Evolutionary conservation across 2,797 vertebrate genomes (phyloP).

Genomic region (Erethizon dorsatum): DNA sequence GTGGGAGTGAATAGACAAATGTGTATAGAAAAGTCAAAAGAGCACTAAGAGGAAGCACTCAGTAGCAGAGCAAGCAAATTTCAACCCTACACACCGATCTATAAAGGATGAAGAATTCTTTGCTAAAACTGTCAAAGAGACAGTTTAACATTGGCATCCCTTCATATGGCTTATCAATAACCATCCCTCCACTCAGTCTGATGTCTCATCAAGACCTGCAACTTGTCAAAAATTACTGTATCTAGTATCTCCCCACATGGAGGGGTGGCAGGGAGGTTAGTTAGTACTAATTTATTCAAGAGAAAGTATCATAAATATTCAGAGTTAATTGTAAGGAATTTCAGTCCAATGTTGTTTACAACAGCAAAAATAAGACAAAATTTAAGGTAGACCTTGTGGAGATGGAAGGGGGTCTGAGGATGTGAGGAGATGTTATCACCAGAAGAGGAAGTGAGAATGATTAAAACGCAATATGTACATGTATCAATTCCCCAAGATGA

Average conservation of each 20-base stretch:
- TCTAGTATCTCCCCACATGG: not conserved
- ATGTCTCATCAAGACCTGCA: not conserved
- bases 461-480: not conserved
- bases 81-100: not conserved
- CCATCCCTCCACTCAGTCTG: not conserved
- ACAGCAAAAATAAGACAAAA: not conserved
- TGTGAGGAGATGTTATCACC: not conserved
- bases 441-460: not conserved
- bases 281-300: slow-evolving; percentile 23
- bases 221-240: not conserved
- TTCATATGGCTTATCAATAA: not conserved
- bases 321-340: not conserved
- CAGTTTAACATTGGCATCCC: not conserved
- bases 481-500: not conserved
- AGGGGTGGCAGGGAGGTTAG: not conserved
- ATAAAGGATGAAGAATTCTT: not conserved
- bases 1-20: not conserved
- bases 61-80: not conserved
- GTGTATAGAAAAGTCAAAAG: not conserved
- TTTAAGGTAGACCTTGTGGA: not conserved
- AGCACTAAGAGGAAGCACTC: not conserved
- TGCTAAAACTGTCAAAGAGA: not conserved
- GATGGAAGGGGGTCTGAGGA: not conserved
- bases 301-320: not conserved
- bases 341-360: not conserved